Conservation (phyloP, 2,113 vertebrate species). For the Tautogolabrus adspersus region DNA sequence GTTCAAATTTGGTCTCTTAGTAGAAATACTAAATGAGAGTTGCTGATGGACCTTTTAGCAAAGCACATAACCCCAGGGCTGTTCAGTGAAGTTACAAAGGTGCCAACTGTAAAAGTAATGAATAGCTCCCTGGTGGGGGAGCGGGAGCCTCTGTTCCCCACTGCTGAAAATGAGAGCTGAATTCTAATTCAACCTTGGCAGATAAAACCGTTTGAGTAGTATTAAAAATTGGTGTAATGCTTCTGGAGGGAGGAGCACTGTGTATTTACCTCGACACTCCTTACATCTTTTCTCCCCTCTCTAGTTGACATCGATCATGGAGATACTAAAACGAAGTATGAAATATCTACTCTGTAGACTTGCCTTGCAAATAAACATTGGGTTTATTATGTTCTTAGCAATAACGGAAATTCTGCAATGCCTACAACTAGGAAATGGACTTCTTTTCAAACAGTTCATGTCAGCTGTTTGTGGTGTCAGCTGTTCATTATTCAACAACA, state of each 20-base stretch:
- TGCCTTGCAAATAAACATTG: neutral
- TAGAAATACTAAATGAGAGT: conserved; percentile 54
- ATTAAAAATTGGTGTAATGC: conserved; percentile 36
- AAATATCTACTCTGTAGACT: neutral
- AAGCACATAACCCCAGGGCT: conserved; percentile 52
- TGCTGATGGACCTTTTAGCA: conserved; percentile 56
- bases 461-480: neutral
- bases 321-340: neutral
- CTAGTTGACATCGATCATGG: conserved; percentile 1
- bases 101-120: conserved; percentile 71
- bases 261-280: conserved; percentile 7
- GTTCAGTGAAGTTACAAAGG: conserved; percentile 54
- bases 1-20: conserved; percentile 51
- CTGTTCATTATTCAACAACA: neutral
- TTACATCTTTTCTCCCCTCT: neutral
- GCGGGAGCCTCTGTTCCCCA: conserved; percentile 16
- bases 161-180: conserved; percentile 40
- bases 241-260: neutral
- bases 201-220: conserved; percentile 35
- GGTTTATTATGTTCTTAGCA: neutral
- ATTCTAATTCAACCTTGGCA: conserved; percentile 56
- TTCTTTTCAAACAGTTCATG: neutral
- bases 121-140: conserved; percentile 54
- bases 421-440: neutral
- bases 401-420: neutral